Percentiles rank a stretch among this genome's conserved stretches.
Evolutionary conservation across 1,140 invertebrate species (phyloP).

Genomic region (Aphis craccivora): DNA sequence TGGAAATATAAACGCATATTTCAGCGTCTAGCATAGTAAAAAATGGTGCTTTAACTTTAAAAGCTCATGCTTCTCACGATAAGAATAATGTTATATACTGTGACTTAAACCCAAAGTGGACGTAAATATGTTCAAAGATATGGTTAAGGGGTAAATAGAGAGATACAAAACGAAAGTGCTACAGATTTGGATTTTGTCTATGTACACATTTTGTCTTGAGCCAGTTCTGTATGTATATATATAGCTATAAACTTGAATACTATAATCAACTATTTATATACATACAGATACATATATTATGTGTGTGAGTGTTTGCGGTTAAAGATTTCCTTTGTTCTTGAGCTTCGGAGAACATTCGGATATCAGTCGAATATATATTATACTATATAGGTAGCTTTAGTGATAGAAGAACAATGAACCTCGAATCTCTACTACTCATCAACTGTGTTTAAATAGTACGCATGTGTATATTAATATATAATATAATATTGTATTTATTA

Average conservation of each 20-base stretch:
- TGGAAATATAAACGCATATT: too few species aligned
- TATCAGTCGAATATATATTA: not conserved
- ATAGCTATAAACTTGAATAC: not conserved
- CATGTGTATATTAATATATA: not conserved
- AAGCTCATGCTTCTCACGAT: too few species aligned
- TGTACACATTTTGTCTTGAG: too few species aligned
- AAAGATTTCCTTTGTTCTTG: not conserved
- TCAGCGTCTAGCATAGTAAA: too few species aligned
- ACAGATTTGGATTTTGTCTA: too few species aligned
- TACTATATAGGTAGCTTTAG: not conserved
- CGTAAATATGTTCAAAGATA: too few species aligned
- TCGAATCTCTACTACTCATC: not conserved
- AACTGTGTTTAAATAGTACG: not conserved
- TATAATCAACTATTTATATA: not conserved
- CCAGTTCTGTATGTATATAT: too few species aligned
- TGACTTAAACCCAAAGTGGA: too few species aligned
- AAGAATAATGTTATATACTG: too few species aligned
- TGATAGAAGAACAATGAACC: not conserved
- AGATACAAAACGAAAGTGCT: too few species aligned
- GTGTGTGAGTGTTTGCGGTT: not conserved
- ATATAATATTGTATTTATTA: not conserved
- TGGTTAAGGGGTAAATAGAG: too few species aligned
- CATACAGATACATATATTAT: not conserved
- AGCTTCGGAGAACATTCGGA: not conserved
- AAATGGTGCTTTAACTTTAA: too few species aligned